Conservation (phyloP, 1,140 invertebrate genomes). For the Cryptotermes secundus region DNA sequence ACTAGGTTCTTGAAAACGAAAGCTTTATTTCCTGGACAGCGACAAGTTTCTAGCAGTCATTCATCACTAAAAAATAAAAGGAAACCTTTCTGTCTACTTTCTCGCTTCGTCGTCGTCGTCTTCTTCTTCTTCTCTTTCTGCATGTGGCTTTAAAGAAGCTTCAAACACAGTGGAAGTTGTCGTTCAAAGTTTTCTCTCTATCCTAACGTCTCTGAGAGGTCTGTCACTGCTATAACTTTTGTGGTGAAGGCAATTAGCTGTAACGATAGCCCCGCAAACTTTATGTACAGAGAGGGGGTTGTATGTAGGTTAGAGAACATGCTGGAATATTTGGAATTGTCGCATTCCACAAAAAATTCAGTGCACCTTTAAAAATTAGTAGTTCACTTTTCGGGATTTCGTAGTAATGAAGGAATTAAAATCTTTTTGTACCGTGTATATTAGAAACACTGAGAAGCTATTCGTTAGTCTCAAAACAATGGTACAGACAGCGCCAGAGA, state of each 20-base stretch:
- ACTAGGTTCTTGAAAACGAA: background rate
- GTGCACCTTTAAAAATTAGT: no score
- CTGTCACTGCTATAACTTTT: conserved; percentile 11
- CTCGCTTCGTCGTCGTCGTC: background rate
- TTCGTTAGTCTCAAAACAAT: no score
- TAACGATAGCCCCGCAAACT: background rate
- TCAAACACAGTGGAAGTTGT: background rate
- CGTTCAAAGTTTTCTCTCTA: no score
- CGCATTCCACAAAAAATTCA: no score
- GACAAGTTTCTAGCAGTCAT: conserved; percentile 8
- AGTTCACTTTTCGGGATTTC: no score
- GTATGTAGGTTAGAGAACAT: no score
- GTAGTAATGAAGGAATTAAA: no score
- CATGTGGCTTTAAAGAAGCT: background rate
- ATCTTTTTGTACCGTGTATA: no score
- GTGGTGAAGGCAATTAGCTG: conserved; percentile 11
- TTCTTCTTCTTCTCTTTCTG: background rate
- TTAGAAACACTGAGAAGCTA: no score
- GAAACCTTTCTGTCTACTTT: background rate
- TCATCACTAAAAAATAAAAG: conserved; percentile 25
- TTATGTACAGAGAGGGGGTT: no score
- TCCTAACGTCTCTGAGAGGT: background rate
- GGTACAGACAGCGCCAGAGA: no score
- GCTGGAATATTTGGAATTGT: no score
- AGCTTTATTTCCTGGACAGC: conserved; percentile 3